These are phyloP conservation scores for Corvus hawaiiensis DNA, from an alignment of 2,113 vertebrate genomes.

Conservation along the genomic window DNA sequence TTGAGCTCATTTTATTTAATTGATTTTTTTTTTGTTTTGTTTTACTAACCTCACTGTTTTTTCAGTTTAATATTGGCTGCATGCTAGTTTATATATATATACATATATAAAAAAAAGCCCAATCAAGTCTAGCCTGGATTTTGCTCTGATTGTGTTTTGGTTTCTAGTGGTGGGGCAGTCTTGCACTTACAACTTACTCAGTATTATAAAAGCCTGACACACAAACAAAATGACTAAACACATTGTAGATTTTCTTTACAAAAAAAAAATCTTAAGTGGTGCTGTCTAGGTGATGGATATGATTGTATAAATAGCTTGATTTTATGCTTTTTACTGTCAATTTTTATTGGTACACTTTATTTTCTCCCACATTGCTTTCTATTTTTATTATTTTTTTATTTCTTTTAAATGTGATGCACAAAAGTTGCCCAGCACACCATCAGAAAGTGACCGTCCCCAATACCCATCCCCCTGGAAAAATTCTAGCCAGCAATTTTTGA, in stretches of 20 bases:
- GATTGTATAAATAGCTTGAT: constrained; percentile 91
- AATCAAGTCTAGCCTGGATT: constrained; percentile 91
- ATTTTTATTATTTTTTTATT: neutral
- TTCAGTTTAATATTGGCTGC: constrained; percentile 87
- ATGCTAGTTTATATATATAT: constrained; percentile 76
- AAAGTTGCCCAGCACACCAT: constrained; percentile 81
- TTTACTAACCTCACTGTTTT: constrained; percentile 93
- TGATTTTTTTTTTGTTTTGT: constrained; percentile 70
- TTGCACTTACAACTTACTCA: constrained; percentile 85
- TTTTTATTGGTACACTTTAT: constrained; percentile 71
- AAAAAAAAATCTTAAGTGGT: constrained; percentile 74
- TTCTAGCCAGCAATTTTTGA: constrained; percentile 75
- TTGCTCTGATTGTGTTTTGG: constrained; percentile 88
- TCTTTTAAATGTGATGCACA: constrained; percentile 58
- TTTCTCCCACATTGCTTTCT: constrained; percentile 57
- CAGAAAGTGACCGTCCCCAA: constrained; percentile 70
- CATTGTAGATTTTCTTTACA: constrained; percentile 77
- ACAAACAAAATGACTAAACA: constrained; percentile 86
- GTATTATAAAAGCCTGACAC: constrained; percentile 76
- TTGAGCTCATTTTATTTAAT: constrained; percentile 77
- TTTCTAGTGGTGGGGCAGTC: constrained; percentile 87
- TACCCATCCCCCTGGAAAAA: constrained; percentile 61
- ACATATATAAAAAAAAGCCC: constrained; percentile 63
- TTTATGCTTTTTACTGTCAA: constrained; percentile 78
- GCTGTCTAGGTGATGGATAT: constrained; percentile 89